phyloP scores from a whole-genome alignment of 1,140 invertebrate species.

The Ericerus pela region DNA sequence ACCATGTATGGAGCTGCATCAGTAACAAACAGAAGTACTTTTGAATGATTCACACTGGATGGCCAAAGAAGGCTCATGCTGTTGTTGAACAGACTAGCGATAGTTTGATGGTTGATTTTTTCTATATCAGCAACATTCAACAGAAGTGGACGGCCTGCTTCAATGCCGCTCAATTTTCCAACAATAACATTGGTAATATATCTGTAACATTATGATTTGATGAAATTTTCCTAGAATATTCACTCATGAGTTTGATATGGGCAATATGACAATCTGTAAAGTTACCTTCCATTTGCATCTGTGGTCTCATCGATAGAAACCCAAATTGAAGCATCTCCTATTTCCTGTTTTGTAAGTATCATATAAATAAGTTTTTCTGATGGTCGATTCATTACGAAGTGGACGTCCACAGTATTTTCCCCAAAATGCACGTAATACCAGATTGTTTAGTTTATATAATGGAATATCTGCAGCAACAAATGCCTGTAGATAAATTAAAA shows the following conservation, averaged over 20 bases:
- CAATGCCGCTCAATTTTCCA: background rate
- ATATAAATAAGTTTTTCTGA: conserved; percentile 8
- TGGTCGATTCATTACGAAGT: background rate
- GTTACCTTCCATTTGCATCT: background rate
- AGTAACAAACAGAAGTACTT: conserved; percentile 6
- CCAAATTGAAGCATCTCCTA: background rate
- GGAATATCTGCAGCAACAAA: conserved; percentile 7
- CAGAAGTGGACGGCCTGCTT: background rate
- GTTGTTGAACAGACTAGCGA: background rate
- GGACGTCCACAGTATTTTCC: conserved; percentile 2
- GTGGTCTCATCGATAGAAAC: background rate
- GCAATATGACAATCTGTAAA: background rate
- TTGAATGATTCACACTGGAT: background rate
- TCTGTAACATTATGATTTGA: background rate
- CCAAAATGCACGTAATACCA: background rate
- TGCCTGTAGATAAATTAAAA: conserved; percentile 1
- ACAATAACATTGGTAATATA: conserved; percentile 10
- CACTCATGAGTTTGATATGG: background rate
- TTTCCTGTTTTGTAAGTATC: conserved; percentile 5
- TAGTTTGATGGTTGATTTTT: conserved; percentile 1
- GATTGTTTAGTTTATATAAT: conserved; percentile 8
- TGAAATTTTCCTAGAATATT: background rate
- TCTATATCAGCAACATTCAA: conserved; percentile 3
- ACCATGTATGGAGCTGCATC: conserved; percentile 13
- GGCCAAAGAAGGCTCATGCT: conserved; percentile 7